Conservation (phyloP, 2,888 invertebrate species). For the Parnassius orleans region DNA sequence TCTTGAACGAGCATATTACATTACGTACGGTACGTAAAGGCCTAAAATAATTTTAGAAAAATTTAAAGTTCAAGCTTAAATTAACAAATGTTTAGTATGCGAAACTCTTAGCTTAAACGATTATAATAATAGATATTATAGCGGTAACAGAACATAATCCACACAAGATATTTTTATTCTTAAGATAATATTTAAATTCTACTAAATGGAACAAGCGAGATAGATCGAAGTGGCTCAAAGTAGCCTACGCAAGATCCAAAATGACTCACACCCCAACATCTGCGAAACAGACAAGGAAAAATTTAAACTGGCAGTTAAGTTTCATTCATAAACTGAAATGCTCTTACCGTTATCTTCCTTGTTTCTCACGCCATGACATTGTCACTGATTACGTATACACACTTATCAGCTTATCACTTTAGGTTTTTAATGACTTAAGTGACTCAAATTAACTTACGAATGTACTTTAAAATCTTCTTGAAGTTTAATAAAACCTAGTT, state of each 20-base stretch:
- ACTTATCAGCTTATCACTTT: neutral
- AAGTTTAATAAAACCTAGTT: neutral
- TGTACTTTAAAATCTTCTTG: too few species aligned
- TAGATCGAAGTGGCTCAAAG: conserved; percentile 17
- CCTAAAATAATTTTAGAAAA: too few species aligned
- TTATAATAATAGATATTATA: too few species aligned
- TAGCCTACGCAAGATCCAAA: conserved; percentile 23
- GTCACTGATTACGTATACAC: conserved; percentile 8
- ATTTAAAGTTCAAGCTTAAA: too few species aligned
- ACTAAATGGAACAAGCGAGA: conserved; percentile 14
- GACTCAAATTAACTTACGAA: too few species aligned
- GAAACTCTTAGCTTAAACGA: too few species aligned
- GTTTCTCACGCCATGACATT: conserved; percentile 41
- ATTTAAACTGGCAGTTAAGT: conserved; percentile 36
- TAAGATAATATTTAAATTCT: conserved; percentile 17
- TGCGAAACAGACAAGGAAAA: conserved; percentile 45
- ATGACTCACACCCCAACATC: conserved; percentile 45
- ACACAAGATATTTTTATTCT: neutral
- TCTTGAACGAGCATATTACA: too few species aligned
- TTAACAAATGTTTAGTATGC: too few species aligned
- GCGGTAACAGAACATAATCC: too few species aligned
- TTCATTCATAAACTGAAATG: conserved; percentile 53
- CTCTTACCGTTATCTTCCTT: conserved; percentile 53
- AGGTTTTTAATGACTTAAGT: too few species aligned
- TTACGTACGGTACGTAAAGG: too few species aligned